Percentiles rank a stretch among this genome's conserved stretches.
phyloP scores from a whole-genome alignment of 2,888 invertebrate species.

The Alitta virens region DNA sequence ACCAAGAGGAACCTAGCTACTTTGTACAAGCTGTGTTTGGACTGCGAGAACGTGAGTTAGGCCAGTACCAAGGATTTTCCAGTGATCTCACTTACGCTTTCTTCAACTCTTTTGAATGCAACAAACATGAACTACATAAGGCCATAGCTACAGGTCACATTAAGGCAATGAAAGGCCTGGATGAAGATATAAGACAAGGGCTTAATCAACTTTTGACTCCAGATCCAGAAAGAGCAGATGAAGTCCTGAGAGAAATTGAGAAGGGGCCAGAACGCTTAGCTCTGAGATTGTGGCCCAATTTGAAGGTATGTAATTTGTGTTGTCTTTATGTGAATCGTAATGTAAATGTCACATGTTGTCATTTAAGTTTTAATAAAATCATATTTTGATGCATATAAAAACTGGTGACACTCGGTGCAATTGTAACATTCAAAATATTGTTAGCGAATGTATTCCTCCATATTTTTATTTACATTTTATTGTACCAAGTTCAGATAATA shows the following conservation, averaged over 20 bases:
- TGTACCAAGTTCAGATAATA: too few species aligned
- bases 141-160: background rate
- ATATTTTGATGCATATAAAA: too few species aligned
- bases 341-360: too few species aligned
- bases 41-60: background rate
- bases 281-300: background rate
- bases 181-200: background rate
- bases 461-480: too few species aligned
- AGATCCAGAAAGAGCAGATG: background rate
- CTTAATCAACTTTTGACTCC: background rate
- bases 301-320: background rate
- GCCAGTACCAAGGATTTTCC: background rate
- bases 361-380: too few species aligned
- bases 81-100: background rate
- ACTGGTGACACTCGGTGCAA: too few species aligned
- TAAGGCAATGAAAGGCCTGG: background rate
- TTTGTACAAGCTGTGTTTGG: background rate
- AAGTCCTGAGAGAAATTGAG: background rate
- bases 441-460: too few species aligned
- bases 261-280: background rate
- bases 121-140: background rate
- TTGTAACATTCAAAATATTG: too few species aligned
- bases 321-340: too few species aligned
- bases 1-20: background rate
- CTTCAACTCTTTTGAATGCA: background rate